Base-by-base conservation (phyloP, 2,888 invertebrate genomes). In the Noctua janthe region DNA sequence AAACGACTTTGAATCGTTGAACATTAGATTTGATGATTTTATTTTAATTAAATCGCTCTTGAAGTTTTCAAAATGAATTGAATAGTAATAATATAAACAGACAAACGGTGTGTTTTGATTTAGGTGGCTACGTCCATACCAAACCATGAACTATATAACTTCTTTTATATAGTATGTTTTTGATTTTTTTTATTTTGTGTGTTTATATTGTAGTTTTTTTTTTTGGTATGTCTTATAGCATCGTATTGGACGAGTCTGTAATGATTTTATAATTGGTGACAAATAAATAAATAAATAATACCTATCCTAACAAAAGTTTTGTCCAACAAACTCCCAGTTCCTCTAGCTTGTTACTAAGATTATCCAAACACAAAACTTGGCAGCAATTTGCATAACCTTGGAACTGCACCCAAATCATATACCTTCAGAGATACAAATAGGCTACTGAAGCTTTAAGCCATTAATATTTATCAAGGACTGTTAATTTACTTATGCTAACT, bases 401-500 rank as follows among this genome's bases (percentile, higher is more conserved):
- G 2, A 54, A 73, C 11, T 43, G 23, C 23, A 59, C 15, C 23
- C 3, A 75, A 59, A 54, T 72, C 51, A 29, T 51, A 29, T 49
- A 49, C 39, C 39, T 66, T 43, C 2, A n/a, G 3, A 66, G 7
- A 1, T 54, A 64, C 43, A 54, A 49, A 75, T 59, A 59, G 17
- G 29, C 49, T 13, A 43, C 17, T 49, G 56, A 20, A 47, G 54
- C 39, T 67, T 54, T 64, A 47, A 74, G 17, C 51, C 59, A 78
- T 87, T 74, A 83, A 89, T 89, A 80, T 74, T 76, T 66, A 84
- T 85, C 71, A 81, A 29, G 71, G 49, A 59, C 39, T 71, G 71
- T 78, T 87, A 78, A 84, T 83, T 87, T 83, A 74, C 74, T 86
- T 73, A 83, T 64, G 77, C 72, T 71, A 59, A 83, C 83, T 71